Percentiles rank a stretch among this genome's conserved stretches.
These are phyloP conservation scores for Schrankia costaestrigalis DNA, from an alignment of 2,888 invertebrate species.

Conservation along the genomic window DNA sequence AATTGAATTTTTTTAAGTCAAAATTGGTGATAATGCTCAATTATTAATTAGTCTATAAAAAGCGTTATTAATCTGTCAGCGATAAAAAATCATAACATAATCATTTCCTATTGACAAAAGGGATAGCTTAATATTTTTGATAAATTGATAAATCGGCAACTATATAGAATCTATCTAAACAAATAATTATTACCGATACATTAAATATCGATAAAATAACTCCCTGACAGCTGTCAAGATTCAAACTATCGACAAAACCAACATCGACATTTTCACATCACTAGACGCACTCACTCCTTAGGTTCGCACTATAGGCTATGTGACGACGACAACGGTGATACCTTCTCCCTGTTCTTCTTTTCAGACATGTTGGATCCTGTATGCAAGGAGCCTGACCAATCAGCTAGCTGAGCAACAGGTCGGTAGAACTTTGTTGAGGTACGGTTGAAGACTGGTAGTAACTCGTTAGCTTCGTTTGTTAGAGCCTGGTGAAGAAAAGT, in stretches of 20 bases:
- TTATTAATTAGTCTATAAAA: too few relatives aligned
- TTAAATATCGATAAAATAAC: background rate
- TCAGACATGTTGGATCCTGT: constrained; percentile 42
- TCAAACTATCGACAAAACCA: constrained; percentile 6
- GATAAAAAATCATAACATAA: too few relatives aligned
- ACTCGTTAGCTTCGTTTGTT: constrained; percentile 97
- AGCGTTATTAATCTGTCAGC: too few relatives aligned
- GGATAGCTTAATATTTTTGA: too few relatives aligned
- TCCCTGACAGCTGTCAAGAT: background rate
- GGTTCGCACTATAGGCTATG: constrained; percentile 41
- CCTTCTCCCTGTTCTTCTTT: constrained; percentile 47
- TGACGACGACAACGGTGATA: constrained; percentile 51
- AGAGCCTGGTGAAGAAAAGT: constrained; percentile 84
- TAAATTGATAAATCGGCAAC: too few relatives aligned
- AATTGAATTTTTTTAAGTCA: too few relatives aligned
- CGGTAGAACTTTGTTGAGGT: constrained; percentile 95
- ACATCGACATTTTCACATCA: constrained; percentile 1
- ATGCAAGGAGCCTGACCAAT: constrained; percentile 86
- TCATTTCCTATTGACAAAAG: too few relatives aligned
- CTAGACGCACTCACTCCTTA: constrained; percentile 17
- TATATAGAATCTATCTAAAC: too few relatives aligned
- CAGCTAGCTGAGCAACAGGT: constrained; percentile 89
- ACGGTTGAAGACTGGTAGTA: constrained; percentile 98
- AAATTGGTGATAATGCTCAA: too few relatives aligned
- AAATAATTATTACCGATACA: background rate